Percentiles rank a stretch among this genome's conserved stretches.
Evolutionary conservation across 2,888 invertebrate species (phyloP).

Genomic region (Microplitis deprimator): DNA sequence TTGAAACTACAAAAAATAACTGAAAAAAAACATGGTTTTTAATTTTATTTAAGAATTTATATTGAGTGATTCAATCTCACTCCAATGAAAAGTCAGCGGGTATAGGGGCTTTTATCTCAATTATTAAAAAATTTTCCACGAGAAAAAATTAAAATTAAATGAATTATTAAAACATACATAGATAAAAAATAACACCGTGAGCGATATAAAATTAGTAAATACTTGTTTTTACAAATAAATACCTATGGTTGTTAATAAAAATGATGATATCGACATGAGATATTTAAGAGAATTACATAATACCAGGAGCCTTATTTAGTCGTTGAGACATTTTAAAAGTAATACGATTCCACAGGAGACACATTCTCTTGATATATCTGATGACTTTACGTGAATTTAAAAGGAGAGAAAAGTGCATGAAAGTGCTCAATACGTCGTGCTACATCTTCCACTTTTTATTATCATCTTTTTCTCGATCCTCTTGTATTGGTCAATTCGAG

Average conservation of each 20-base stretch:
- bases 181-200: constrained; percentile 3
- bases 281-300: constrained; percentile 19
- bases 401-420: constrained; percentile 30
- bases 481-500: background rate
- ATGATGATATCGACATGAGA: constrained; percentile 6
- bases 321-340: constrained; percentile 5
- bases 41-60: no score
- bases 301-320: constrained; percentile 16
- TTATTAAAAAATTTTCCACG: background rate
- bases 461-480: background rate
- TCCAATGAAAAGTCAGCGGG: no score
- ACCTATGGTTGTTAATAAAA: background rate
- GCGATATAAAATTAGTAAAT: constrained; percentile 25
- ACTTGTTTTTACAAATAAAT: background rate
- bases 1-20: no score
- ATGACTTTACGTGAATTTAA: constrained; percentile 28
- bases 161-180: background rate
- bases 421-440: constrained; percentile 16
- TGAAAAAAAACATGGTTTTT: no score
- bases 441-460: constrained; percentile 6
- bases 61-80: no score
- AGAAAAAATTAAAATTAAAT: background rate
- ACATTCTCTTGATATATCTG: constrained; percentile 29
- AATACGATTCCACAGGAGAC: constrained; percentile 4
- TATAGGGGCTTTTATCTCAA: no score